Conservation (phyloP, 2,113 vertebrate genomes). For the Procavia capensis region DNA sequence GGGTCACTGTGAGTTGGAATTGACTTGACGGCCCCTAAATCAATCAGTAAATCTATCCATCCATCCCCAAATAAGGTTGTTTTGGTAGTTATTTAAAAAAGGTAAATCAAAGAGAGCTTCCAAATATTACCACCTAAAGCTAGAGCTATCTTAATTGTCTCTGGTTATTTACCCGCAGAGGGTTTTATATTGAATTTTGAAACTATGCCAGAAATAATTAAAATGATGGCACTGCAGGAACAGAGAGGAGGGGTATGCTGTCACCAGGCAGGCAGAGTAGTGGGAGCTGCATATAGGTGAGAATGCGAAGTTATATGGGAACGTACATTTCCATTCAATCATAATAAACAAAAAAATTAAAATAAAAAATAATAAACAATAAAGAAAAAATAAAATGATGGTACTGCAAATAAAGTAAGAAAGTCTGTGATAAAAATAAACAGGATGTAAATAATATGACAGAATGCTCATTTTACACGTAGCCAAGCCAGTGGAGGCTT, state of each 20-base stretch:
- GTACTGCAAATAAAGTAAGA: background rate
- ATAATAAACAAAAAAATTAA: too few relatives aligned
- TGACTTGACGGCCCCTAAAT: too few relatives aligned
- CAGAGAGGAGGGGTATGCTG: too few relatives aligned
- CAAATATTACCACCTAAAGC: slow-evolving; percentile 11
- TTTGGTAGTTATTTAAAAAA: slow-evolving; percentile 47
- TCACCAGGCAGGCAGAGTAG: too few relatives aligned
- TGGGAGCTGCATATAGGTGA: too few relatives aligned
- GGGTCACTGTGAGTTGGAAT: too few relatives aligned
- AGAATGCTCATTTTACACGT: slow-evolving; percentile 45
- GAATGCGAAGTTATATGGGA: too few relatives aligned
- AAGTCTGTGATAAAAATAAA: slow-evolving; percentile 8
- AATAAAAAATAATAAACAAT: too few relatives aligned
- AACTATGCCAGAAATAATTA: slow-evolving; percentile 8
- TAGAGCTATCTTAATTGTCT: slow-evolving; percentile 38
- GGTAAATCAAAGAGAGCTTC: slow-evolving; percentile 24
- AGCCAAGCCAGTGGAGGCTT: too few relatives aligned
- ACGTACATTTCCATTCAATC: too few relatives aligned
- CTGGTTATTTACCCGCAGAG: slow-evolving; percentile 29
- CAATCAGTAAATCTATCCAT: too few relatives aligned
- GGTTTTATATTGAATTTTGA: slow-evolving; percentile 39
- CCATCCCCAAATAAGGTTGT: background rate
- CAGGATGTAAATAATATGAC: background rate
- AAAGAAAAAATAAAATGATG: background rate
- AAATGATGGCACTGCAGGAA: background rate